Conservation (phyloP, 2,113 vertebrate species). For the Plectropomus leopardus region DNA sequence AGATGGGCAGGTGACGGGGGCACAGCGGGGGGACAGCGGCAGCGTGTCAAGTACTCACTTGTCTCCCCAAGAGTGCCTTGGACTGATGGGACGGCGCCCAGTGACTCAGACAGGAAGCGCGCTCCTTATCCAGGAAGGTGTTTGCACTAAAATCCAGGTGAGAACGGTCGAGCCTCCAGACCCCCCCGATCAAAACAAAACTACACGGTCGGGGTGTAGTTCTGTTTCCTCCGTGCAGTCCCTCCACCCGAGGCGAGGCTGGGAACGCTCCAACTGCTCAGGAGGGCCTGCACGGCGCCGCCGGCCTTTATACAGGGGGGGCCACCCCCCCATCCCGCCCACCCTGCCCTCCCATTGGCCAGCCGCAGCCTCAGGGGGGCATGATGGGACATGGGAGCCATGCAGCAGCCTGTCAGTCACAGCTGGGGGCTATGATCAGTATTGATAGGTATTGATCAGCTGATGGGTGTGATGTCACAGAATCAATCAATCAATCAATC, state of each 20-base stretch:
- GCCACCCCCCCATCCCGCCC: conserved; percentile 76
- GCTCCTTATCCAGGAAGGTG: conserved; percentile 90
- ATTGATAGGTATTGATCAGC: not conserved
- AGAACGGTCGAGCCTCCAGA: conserved; percentile 92
- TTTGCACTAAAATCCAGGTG: conserved; percentile 90
- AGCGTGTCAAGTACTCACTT: conserved; percentile 92
- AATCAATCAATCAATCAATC: not conserved
- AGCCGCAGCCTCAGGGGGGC: conserved; percentile 61
- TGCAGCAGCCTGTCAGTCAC: conserved; percentile 81
- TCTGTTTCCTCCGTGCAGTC: conserved; percentile 93
- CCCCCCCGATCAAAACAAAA: conserved; percentile 90
- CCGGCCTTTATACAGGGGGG: conserved; percentile 90
- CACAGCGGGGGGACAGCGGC: not conserved
- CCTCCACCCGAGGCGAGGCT: conserved; percentile 99
- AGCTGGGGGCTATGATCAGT: not conserved
- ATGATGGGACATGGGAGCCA: conserved; percentile 81
- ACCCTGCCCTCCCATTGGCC: conserved; percentile 85
- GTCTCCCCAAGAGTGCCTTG: conserved; percentile 93
- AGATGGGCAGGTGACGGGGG: not conserved
- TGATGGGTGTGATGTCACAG: not conserved
- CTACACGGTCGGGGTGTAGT: conserved; percentile 94
- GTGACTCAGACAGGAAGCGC: conserved; percentile 82
- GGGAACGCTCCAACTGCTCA: conserved; percentile 98
- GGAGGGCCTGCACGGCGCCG: conserved; percentile 88
- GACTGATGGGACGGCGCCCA: conserved; percentile 92